Percentiles rank a stretch among this genome's conserved stretches.
phyloP scores from a whole-genome alignment of 2,797 vertebrate species.

The Lagodon rhomboides region DNA sequence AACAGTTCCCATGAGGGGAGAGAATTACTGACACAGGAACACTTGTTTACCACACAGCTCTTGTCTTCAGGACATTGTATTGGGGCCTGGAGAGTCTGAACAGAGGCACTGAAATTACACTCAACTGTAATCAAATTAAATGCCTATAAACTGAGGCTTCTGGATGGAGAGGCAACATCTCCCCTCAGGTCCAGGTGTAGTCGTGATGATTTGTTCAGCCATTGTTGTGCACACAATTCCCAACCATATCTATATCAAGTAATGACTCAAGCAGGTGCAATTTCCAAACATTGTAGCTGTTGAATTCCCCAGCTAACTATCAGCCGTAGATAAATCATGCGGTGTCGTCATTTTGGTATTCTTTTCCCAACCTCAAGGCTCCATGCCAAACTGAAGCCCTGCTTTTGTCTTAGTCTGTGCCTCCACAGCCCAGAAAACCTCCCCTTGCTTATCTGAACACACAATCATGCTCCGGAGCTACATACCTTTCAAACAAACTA shows the following conservation, averaged over 20 bases:
- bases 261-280: background rate
- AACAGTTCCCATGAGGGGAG: background rate
- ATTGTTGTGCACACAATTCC: too few relatives aligned
- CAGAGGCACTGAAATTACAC: background rate
- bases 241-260: background rate
- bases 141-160: background rate
- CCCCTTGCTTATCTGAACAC: background rate
- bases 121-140: background rate
- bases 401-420: background rate
- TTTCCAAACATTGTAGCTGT: background rate
- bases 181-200: background rate
- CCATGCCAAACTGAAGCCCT: background rate
- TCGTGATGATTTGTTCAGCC: background rate
- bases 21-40: background rate
- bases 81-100: background rate
- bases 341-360: background rate
- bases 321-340: background rate
- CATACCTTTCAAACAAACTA: slow-evolving; percentile 12
- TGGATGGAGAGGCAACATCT: background rate
- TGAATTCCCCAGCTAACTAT: background rate
- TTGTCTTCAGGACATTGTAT: background rate
- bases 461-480: slow-evolving; percentile 6
- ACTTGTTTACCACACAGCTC: background rate
- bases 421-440: background rate
- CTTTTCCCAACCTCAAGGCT: background rate